A percentile compares a stretch with the other conserved stretches of the same genome.
phyloP scores from a whole-genome alignment of 2,113 vertebrate genomes.

The Marmota monax region DNA sequence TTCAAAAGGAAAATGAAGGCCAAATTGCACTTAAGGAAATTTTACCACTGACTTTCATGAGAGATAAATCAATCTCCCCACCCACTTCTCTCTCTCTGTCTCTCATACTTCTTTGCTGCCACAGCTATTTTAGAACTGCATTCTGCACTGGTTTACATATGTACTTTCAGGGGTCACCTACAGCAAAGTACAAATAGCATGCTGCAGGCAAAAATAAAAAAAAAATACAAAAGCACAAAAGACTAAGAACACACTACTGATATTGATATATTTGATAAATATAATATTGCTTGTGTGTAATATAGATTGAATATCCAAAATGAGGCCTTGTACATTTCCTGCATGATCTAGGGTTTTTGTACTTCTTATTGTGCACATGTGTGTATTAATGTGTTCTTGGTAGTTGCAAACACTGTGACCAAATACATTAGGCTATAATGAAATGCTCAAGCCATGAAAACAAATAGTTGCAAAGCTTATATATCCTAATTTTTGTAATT shows the following conservation, averaged over 20 bases:
- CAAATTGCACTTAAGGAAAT: conserved; percentile 78
- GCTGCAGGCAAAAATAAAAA: conserved; percentile 16
- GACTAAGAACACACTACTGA: conserved; percentile 14
- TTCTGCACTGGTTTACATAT: conserved; percentile 55
- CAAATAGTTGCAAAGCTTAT: conserved; percentile 52
- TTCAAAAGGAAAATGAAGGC: conserved; percentile 73
- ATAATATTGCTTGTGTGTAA: conserved; percentile 54
- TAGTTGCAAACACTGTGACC: conserved; percentile 53
- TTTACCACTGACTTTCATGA: conserved; percentile 69
- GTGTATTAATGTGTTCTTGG: conserved; percentile 45
- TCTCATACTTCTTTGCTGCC: background rate
- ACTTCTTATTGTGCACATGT: conserved; percentile 17
- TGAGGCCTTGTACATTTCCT: conserved; percentile 66
- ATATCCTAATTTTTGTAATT: conserved; percentile 65
- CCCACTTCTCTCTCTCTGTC: background rate
- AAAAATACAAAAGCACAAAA: conserved; percentile 70
- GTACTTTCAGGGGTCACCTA: conserved; percentile 66
- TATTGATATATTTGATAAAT: conserved; percentile 53
- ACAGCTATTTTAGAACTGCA: conserved; percentile 63
- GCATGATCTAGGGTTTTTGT: conserved; percentile 67
- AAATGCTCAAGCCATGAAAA: conserved; percentile 64
- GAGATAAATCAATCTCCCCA: background rate
- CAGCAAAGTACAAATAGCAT: conserved; percentile 66
- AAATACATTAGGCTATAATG: conserved; percentile 44
- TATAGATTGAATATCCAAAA: conserved; percentile 35